Percentiles rank a stretch among this genome's conserved stretches.
phyloP scores from a whole-genome alignment of 37 sponge, comb jelly and placozoan genomes.

The Ianthella basta region DNA sequence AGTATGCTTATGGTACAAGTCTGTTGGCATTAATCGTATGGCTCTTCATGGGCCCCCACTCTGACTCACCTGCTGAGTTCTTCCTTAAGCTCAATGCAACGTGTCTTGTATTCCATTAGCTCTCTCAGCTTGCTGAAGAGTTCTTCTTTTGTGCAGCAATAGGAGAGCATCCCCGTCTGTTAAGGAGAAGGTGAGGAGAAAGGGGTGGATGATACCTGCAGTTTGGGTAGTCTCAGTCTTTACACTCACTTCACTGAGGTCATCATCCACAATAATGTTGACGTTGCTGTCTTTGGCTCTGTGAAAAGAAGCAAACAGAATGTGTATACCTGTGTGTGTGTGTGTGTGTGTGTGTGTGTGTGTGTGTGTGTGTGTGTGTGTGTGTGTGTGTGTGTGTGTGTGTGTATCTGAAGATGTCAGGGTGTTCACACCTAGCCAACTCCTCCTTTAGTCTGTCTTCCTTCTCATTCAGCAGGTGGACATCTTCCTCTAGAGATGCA shows the following conservation, averaged over 20 bases:
- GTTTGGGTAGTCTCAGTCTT: no score
- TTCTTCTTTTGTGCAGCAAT: slow-evolving; percentile 14
- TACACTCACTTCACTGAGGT: background rate
- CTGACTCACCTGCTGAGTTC: background rate
- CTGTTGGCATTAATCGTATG: background rate
- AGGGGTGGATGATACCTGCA: no score
- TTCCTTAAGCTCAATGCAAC: slow-evolving; percentile 17
- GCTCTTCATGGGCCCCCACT: background rate
- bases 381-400: slow-evolving; percentile 22
- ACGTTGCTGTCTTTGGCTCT: slow-evolving; percentile 19
- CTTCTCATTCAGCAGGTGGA: slow-evolving; percentile 23
- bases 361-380: slow-evolving; percentile 30
- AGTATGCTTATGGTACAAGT: background rate
- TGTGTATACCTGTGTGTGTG: background rate
- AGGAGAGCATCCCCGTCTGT: no score
- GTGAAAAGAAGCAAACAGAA: background rate
- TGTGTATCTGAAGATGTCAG: background rate
- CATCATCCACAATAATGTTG: slow-evolving; percentile 6
- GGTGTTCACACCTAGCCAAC: slow-evolving; percentile 13
- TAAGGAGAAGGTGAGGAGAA: no score
- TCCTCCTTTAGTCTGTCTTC: slow-evolving; percentile 45
- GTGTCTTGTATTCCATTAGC: slow-evolving; percentile 25
- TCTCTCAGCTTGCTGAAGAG: slow-evolving; percentile 24
- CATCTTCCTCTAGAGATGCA: slow-evolving; percentile 43
- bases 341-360: slow-evolving; percentile 22